Conservation (phyloP, 2,888 invertebrate species). For the Scaptomyza caliginosa region DNA sequence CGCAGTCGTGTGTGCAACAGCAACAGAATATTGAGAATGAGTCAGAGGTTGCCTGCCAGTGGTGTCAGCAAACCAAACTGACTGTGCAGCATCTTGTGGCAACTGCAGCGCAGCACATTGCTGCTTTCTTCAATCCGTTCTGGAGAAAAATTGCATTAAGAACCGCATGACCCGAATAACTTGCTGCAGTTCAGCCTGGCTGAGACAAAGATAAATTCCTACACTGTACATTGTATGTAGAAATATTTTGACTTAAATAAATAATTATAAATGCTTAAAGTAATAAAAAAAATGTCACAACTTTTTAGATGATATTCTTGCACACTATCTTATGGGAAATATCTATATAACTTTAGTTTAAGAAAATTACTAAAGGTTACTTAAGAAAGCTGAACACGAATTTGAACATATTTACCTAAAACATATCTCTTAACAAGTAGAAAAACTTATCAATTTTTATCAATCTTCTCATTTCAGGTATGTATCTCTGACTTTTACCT, state of each 20-base stretch:
- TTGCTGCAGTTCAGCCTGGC: background rate
- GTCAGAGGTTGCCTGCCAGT: conserved; percentile 25
- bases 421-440: conserved; percentile 5
- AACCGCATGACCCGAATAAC: conserved; percentile 57
- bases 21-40: conserved; percentile 34
- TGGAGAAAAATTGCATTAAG: conserved; percentile 23
- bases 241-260: too few relatives aligned
- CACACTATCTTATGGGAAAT: too few relatives aligned
- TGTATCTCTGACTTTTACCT: background rate
- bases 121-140: conserved; percentile 56
- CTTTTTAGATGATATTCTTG: too few relatives aligned
- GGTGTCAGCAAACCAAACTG: conserved; percentile 24
- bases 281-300: too few relatives aligned
- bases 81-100: conserved; percentile 47
- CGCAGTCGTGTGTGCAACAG: conserved; percentile 71
- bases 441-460: too few relatives aligned
- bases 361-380: too few relatives aligned
- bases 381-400: too few relatives aligned
- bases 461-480: conserved; percentile 49
- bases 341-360: too few relatives aligned
- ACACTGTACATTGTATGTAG: too few relatives aligned
- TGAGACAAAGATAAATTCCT: background rate
- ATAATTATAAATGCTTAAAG: too few relatives aligned
- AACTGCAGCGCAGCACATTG: conserved; percentile 23
- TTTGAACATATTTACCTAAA: background rate